Base-by-base conservation (phyloP, 1,140 invertebrate species). In the Ridgeia piscesae region DNA sequence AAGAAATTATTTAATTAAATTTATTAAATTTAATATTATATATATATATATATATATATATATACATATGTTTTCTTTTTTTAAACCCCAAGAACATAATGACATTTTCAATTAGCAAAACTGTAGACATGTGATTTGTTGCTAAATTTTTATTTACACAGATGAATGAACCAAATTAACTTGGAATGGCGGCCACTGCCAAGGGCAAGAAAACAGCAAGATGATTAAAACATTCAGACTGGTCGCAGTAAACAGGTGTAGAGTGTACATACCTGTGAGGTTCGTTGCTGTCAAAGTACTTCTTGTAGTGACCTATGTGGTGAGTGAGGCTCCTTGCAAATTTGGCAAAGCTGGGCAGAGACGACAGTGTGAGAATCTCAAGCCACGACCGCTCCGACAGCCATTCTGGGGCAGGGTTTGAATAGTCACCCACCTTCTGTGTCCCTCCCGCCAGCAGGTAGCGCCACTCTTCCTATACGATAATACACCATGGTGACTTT, bases 331-430 rank as follows among this genome's bases (percentile, higher is more conserved):
- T 95, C 58, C 95, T 94, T 33, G 94, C 93, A 93, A 96, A 95
- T 11, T 93, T 92, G 21, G 93, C 92, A 94, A 95, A 96, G 89
- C 94, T 95, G 27, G 93, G 92, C 11, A 96, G 92, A n/a, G 94
- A 93, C 94, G 96, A 95, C 21, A 97, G 93, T 8, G 95, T 96
- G 11, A 96, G 94, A 88, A 96, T 95, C n/a, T 96, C 96, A 92
- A 93, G 94, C 96, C 96, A 96, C 0, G 95, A 95, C 48, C 95
- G 93, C 8, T 94, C 94, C 11, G 96, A 95, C 11, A 96, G 93
- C 96, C 96, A 96, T 35, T 96, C 95, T 0, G 96, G 94, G 1
- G 96, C 96, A 9, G 97, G 97, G 95, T 97, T 97, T 6, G 93
- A 93, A 34, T 94, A 58, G 90, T 95, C 95, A 93, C 95, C 94